A percentile compares a stretch with the other conserved stretches of the same genome.
phyloP scores from a whole-genome alignment of 2,888 invertebrate genomes.

The Chironomus riparius region DNA sequence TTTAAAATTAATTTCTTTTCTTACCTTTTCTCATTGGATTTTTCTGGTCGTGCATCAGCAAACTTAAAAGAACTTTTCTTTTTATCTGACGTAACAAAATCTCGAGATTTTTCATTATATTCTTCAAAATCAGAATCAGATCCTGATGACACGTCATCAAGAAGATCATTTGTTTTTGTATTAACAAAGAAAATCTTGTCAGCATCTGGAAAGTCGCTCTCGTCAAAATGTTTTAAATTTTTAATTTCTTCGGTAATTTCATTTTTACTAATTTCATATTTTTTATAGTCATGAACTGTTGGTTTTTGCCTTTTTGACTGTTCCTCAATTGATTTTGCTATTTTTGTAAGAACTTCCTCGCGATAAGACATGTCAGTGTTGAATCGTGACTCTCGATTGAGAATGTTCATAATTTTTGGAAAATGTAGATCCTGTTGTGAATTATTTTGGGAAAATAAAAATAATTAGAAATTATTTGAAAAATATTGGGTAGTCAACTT shows the following conservation, averaged over 20 bases:
- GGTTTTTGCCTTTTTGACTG: slow-evolving; percentile 62
- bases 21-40: not conserved
- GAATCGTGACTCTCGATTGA: slow-evolving; percentile 38
- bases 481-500: too few species aligned
- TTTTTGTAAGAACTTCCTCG: not conserved
- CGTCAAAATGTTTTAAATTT: slow-evolving; percentile 57
- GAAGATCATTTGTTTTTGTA: not conserved
- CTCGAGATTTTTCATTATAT: not conserved
- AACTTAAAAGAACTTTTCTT: not conserved
- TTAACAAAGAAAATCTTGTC: slow-evolving; percentile 36
- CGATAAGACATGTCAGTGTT: slow-evolving; percentile 34
- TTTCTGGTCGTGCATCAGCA: not conserved
- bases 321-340: slow-evolving; percentile 58
- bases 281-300: slow-evolving; percentile 54
- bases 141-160: not conserved
- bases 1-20: too few species aligned
- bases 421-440: slow-evolving; percentile 10
- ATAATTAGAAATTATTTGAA: too few species aligned
- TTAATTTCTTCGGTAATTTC: slow-evolving; percentile 54
- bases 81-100: not conserved
- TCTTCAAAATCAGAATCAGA: not conserved
- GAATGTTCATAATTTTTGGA: slow-evolving; percentile 20
- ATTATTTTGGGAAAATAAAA: not conserved
- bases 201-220: slow-evolving; percentile 49
- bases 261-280: slow-evolving; percentile 57